Evolutionary conservation across 2,888 invertebrate genomes (phyloP).

Genomic region (Himalopsyche japonica): DNA sequence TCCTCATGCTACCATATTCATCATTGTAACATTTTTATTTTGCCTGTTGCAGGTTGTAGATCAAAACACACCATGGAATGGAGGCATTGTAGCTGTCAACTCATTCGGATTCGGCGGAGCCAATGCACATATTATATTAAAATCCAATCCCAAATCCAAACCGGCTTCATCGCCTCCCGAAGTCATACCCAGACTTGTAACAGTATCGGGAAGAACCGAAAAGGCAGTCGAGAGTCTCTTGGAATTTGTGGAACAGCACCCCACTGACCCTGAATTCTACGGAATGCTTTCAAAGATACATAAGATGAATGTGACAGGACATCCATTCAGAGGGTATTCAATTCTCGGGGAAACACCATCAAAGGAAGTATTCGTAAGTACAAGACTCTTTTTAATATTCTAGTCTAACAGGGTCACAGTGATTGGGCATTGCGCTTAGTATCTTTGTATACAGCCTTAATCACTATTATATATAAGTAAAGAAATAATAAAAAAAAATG

Average conservation of each 20-base stretch:
- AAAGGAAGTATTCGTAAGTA: slow-evolving; percentile 57
- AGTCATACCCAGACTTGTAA: slow-evolving; percentile 67
- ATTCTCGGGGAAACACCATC: slow-evolving; percentile 65
- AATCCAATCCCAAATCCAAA: slow-evolving; percentile 75
- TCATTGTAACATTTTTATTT: too few relatives aligned
- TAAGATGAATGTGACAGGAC: slow-evolving; percentile 70
- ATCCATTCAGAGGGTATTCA: slow-evolving; percentile 80
- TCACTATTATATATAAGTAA: too few relatives aligned
- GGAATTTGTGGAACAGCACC: slow-evolving; percentile 62
- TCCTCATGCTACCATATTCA: too few relatives aligned
- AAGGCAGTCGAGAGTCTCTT: slow-evolving; percentile 72
- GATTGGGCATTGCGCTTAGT: too few relatives aligned
- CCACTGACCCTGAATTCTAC: slow-evolving; percentile 73
- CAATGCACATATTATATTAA: slow-evolving; percentile 88
- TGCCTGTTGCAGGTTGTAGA: slow-evolving; percentile 69
- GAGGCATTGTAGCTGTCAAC: slow-evolving; percentile 91
- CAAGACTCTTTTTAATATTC: too few relatives aligned
- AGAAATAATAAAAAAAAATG: too few relatives aligned
- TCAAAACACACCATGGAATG: slow-evolving; percentile 80
- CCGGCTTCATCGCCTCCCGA: slow-evolving; percentile 57
- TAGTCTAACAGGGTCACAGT: too few relatives aligned
- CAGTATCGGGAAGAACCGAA: slow-evolving; percentile 85
- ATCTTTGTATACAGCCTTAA: too few relatives aligned
- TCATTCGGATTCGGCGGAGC: slow-evolving; percentile 99
- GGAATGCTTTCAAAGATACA: slow-evolving; percentile 78